Percentiles rank a stretch among this genome's conserved stretches.
phyloP scores from a whole-genome alignment of 1,140 invertebrate species.

The Drosophila asahinai region DNA sequence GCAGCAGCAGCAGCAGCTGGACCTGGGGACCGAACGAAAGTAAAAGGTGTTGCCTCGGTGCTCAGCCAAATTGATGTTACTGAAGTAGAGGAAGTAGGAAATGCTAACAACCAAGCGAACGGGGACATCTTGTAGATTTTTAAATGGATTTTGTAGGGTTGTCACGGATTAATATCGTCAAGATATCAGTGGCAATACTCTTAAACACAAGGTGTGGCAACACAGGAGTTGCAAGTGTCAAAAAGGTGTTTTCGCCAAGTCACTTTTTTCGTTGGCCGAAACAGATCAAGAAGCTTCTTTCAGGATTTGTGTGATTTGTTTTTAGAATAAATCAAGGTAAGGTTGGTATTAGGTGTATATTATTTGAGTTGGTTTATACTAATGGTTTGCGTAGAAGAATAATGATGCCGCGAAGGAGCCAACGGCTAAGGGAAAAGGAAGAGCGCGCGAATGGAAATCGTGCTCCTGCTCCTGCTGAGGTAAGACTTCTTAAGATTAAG shows the following conservation, averaged over 20 bases:
- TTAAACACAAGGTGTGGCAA: background rate
- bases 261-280: too few species aligned
- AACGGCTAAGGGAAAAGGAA: too few species aligned
- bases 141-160: conserved; percentile 17
- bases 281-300: too few species aligned
- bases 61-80: conserved; percentile 47
- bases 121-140: conserved; percentile 40
- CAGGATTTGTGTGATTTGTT: too few species aligned
- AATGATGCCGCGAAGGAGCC: too few species aligned
- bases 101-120: conserved; percentile 15
- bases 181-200: background rate
- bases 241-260: background rate
- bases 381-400: background rate
- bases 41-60: conserved; percentile 72
- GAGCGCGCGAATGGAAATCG: too few species aligned
- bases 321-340: too few species aligned
- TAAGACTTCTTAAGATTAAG: too few species aligned
- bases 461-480: too few species aligned
- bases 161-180: conserved; percentile 8
- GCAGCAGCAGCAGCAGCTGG: conserved; percentile 50
- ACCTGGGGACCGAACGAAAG: conserved; percentile 62
- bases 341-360: too few species aligned
- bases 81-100: conserved; percentile 40
- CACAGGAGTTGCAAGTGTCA: background rate
- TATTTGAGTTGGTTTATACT: too few species aligned